Conservation (phyloP, 2,113 vertebrate genomes). For the Hypocryptadius cinnamomeus region DNA sequence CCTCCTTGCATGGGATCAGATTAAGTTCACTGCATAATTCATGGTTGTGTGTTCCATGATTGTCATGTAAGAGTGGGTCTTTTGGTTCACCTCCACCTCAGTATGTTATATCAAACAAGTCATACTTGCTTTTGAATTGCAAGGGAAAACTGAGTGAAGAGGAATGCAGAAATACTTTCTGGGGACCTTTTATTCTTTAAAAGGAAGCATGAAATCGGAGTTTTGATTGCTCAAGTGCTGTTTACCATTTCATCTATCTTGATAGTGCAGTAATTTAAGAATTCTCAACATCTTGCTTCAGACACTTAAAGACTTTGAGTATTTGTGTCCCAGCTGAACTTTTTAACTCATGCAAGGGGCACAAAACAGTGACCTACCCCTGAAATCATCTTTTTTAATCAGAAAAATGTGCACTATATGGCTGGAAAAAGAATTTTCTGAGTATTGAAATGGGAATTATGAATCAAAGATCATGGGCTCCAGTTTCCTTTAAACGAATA, state of each 20-base stretch:
- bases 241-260: constrained; percentile 41
- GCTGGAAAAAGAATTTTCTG: constrained; percentile 11
- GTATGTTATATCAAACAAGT: background rate
- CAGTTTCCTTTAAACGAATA: constrained; percentile 9
- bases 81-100: constrained; percentile 29
- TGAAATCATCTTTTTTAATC: constrained; percentile 60
- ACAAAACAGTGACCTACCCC: constrained; percentile 54
- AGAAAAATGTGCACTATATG: constrained; percentile 48
- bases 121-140: constrained; percentile 15
- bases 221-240: constrained; percentile 21
- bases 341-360: constrained; percentile 15
- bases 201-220: constrained; percentile 46
- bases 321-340: constrained; percentile 26
- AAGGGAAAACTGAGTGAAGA: constrained; percentile 4
- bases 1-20: background rate
- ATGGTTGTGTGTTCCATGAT: background rate
- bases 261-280: constrained; percentile 41
- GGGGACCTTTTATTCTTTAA: constrained; percentile 33
- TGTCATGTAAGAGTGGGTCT: constrained; percentile 3
- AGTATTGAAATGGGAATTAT: constrained; percentile 29
- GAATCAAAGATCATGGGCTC: background rate
- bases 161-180: constrained; percentile 35
- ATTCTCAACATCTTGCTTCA: constrained; percentile 23
- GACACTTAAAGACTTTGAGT: background rate
- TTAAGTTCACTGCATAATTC: constrained; percentile 54